Conservation (phyloP, 1,140 invertebrate species). For the Trypoxylus dichotomus region DNA sequence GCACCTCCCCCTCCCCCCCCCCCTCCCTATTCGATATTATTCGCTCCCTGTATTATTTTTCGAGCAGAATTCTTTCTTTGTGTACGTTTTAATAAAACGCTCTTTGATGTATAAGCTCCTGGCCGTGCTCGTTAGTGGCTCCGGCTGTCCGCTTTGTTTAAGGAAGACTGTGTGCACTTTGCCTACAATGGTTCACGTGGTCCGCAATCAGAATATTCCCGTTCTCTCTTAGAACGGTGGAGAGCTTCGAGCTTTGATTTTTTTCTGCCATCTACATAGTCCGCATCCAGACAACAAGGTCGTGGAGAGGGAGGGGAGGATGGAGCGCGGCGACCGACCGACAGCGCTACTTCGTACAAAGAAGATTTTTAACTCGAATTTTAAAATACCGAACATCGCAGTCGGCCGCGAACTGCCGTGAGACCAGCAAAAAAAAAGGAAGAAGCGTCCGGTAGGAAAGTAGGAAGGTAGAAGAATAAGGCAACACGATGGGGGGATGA, state of each 20-base stretch:
- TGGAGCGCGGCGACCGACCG: too few relatives aligned
- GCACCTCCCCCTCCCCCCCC: background rate
- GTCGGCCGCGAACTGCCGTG: background rate
- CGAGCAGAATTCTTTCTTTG: conserved; percentile 43
- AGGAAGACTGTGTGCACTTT: conserved; percentile 46
- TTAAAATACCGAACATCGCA: background rate
- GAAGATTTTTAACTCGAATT: conserved; percentile 15
- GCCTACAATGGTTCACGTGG: conserved; percentile 44
- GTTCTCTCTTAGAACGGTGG: background rate
- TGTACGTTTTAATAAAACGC: conserved; percentile 45
- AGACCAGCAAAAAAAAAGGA: background rate
- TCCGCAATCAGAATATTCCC: conserved; percentile 40
- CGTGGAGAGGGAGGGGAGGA: too few relatives aligned
- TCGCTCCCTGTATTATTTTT: conserved; percentile 37
- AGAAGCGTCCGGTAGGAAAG: background rate
- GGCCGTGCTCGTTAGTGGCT: conserved; percentile 44
- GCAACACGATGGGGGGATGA: background rate
- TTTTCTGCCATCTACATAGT: conserved; percentile 4
- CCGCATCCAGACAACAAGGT: background rate
- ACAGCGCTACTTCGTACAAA: background rate
- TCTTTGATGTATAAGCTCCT: conserved; percentile 41
- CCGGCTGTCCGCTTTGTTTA: conserved; percentile 45
- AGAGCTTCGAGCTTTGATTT: conserved; percentile 13
- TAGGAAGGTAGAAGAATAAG: background rate
- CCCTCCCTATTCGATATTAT: conserved; percentile 1